Base-by-base conservation (phyloP, 2,888 invertebrate species). In the Dasypolia templi region DNA sequence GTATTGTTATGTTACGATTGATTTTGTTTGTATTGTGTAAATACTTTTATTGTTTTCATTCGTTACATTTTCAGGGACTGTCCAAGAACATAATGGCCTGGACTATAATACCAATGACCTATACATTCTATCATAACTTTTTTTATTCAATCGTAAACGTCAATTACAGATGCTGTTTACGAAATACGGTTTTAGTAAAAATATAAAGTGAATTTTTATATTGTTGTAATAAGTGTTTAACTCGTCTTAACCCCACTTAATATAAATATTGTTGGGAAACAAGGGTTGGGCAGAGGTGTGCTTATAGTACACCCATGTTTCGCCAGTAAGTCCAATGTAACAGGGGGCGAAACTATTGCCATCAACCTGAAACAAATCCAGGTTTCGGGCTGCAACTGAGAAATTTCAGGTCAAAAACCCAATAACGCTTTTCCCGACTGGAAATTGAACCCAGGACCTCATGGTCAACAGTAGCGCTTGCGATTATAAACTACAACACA, bases 181-280 rank as follows among this genome's bases (percentile, higher is more conserved):
- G 39, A 69, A 58, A 70, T 49, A 58, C 19, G 14, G n/a, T 65
- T 70, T 70, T 53, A 42, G 64, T 70, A 64, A 62, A 46, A 11
- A 42, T 5, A 12, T 64, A n/a, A 64, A 70, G 17, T 65, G 65
- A 22, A 42, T 42, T 32, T 29, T 2, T 42, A n/a, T 53, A 17
- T 29, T 19, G 51, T 39, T 19, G 3, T 17, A 29, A 3, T 44
- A 66, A 44, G 44, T 35, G 1, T 35, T 39, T 46, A 14, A 44
- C 12, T 35, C 39, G 29, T 6, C 22, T 66, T 3, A 29, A 39
- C 26, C 3, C n/a, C n/a, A 39, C n/a, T 39, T 17, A 17, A 26
- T 9, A 42, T 26, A 6, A 12, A 1, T n/a, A n/a, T n/a, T n/a
- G n/a, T n/a, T n/a, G n/a, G n/a, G n/a, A n/a, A n/a, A n/a, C n/a